phyloP scores from a whole-genome alignment of 1,140 invertebrate species.

The Solenopsis fugax region DNA sequence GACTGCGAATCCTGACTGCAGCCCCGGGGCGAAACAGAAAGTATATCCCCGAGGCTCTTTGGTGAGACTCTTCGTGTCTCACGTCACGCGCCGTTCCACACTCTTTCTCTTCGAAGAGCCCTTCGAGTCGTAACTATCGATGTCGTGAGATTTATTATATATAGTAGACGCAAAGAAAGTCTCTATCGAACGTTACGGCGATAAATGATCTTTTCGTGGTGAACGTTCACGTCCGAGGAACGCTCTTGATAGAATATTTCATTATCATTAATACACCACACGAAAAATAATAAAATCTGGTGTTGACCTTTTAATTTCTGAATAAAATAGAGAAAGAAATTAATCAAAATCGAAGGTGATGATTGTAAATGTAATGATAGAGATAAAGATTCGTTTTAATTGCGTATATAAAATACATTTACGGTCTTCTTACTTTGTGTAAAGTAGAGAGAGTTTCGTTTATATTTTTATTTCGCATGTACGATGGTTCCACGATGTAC shows the following conservation, averaged over 20 bases:
- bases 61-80: not conserved
- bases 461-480: not conserved
- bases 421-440: not conserved
- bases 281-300: not conserved
- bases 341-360: not conserved
- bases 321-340: not conserved
- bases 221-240: not conserved
- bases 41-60: conserved; percentile 30
- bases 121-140: conserved; percentile 25
- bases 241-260: conserved; percentile 21
- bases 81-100: not conserved
- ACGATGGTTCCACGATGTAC: not conserved
- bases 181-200: conserved; percentile 13
- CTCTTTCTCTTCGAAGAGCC: conserved; percentile 13
- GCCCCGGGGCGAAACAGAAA: conserved; percentile 46
- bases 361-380: not conserved
- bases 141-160: conserved; percentile 43
- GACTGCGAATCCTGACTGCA: conserved; percentile 18
- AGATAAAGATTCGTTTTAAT: conserved; percentile 1
- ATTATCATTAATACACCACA: not conserved
- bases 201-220: conserved; percentile 9
- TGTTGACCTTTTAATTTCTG: not conserved
- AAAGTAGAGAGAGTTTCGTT: conserved; percentile 11
- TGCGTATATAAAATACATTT: not conserved
- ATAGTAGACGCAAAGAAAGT: conserved; percentile 13